Evolutionary conservation across 2,888 invertebrate genomes (phyloP).

Genomic region (Agapostemon virescens): DNA sequence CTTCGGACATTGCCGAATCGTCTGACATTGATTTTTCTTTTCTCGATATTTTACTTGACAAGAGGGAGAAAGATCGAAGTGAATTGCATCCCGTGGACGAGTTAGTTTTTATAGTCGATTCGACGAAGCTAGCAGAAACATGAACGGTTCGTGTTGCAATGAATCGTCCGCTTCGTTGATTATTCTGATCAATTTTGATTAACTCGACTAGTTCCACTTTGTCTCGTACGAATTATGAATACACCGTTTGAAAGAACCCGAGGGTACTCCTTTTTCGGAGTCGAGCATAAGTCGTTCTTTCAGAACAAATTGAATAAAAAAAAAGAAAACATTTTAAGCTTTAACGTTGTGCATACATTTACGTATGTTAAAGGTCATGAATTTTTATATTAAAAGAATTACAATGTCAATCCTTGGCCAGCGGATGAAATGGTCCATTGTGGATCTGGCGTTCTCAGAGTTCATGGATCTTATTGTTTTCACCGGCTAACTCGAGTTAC

Average conservation of each 20-base stretch:
- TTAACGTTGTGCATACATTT: conserved; percentile 2
- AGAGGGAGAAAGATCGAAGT: background rate
- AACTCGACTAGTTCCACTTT: background rate
- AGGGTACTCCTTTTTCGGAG: background rate
- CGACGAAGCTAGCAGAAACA: background rate
- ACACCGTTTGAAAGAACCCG: background rate
- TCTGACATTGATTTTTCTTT: background rate
- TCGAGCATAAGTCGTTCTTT: background rate
- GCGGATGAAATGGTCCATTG: background rate
- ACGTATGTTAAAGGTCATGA: background rate
- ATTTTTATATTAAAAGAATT: conserved; percentile 1
- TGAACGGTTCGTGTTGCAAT: background rate
- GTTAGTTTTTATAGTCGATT: background rate
- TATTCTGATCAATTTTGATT: background rate
- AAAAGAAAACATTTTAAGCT: background rate
- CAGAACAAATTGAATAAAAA: background rate
- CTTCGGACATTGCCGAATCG: background rate
- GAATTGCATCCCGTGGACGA: background rate
- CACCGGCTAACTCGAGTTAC: background rate
- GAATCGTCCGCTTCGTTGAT: background rate
- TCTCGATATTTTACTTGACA: conserved; percentile 1
- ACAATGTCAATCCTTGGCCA: background rate
- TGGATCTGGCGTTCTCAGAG: background rate
- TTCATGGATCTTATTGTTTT: background rate
- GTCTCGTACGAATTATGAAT: background rate